A percentile compares a stretch with the other conserved stretches of the same genome.
These are phyloP conservation scores for Pogonomyrmex californicus DNA, from an alignment of 1,140 invertebrate species.

Conservation along the genomic window DNA sequence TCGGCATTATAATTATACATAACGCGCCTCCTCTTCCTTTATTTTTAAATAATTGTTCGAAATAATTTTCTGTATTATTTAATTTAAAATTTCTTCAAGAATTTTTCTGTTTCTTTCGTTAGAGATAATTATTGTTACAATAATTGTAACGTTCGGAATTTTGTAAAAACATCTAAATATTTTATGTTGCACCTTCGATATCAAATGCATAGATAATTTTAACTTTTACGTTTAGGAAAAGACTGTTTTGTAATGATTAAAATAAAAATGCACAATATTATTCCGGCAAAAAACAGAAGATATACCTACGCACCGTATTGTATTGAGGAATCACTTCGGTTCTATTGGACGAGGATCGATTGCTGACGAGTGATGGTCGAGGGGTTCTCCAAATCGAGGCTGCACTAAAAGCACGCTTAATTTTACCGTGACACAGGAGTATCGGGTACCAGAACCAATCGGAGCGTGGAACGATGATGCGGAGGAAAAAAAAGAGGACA, in stretches of 20 bases:
- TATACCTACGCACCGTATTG: slow-evolving; percentile 47
- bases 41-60: not conserved
- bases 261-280: not conserved
- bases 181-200: not conserved
- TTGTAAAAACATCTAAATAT: not conserved
- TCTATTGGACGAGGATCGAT: slow-evolving; percentile 71
- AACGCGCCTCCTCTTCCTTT: not conserved
- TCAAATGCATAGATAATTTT: not conserved
- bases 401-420: slow-evolving; percentile 82
- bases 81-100: not conserved
- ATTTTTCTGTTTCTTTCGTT: not conserved
- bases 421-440: slow-evolving; percentile 84
- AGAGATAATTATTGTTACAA: not conserved
- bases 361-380: slow-evolving; percentile 58
- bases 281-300: not conserved
- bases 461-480: slow-evolving; percentile 76
- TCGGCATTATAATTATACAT: not conserved
- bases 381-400: slow-evolving; percentile 79
- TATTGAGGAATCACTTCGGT: slow-evolving; percentile 8
- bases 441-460: slow-evolving; percentile 80
- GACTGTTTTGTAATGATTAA: not conserved
- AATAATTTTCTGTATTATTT: not conserved
- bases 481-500: slow-evolving; percentile 78
- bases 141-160: not conserved
- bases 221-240: not conserved